Base-by-base conservation (phyloP, 2,113 vertebrate genomes). In the Plestiodon gilberti region DNA sequence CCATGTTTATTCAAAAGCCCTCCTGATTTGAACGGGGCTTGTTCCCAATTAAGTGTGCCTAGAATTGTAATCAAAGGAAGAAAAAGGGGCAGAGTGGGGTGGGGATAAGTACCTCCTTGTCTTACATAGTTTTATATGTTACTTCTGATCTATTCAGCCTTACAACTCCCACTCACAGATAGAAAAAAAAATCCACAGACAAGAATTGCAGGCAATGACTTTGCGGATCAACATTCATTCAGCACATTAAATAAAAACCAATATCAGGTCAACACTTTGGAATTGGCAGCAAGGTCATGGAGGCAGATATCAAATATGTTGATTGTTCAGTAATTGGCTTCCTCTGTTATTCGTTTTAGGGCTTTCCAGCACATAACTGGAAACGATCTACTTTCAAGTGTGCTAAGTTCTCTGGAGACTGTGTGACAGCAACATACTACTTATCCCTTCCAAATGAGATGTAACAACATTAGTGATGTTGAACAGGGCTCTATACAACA, bases 261-360 rank as follows among this genome's bases (percentile, higher is more conserved):
- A 85, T 90, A 89, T 35, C 86, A 83, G 55, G 67, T 28, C 74
- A 85, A 14, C 2, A 89, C 89, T 87, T 15, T 35, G 18, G 6
- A 35, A 91, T 52, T 11, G 35, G 89, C 48, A 76, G 59, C 30
- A 2, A 3, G 88, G 4, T 43, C 43, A 67, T 82, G 10, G 28
- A 20, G 1, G 25, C 85, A 86, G 71, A 10, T 7, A 52, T 74
- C 55, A 76, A 87, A 87, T 48, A 61, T 22, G 25, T 61, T 40
- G 69, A 79, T 82, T 4, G 4, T 40, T 52, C 5, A 65, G 33
- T 80, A 33, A 35, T n/a, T 5, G 14, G 20, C 59, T 77, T 67
- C 35, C 84, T 88, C 81, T 91, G 75, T 83, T 85, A 88, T 83
- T 55, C 55, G 43, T 91, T 55, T 84, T 64, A 73, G 0, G 9